These are phyloP conservation scores for Bombus sylvicola DNA, from an alignment of 1,140 invertebrate genomes.

Conservation along the genomic window DNA sequence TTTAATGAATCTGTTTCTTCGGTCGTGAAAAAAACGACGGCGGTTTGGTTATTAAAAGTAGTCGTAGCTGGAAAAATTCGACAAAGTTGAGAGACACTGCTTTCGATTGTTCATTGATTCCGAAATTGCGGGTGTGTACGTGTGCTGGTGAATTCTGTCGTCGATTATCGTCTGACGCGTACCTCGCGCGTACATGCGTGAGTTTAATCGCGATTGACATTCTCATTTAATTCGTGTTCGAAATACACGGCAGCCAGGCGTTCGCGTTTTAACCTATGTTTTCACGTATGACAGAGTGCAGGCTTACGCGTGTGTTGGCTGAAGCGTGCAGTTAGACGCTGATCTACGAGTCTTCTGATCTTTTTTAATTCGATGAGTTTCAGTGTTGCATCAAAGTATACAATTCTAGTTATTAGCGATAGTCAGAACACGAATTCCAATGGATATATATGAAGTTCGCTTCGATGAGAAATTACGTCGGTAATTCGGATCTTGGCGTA, in stretches of 20 bases:
- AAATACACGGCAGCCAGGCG: not conserved
- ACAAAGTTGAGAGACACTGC: not conserved
- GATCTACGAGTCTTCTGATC: not conserved
- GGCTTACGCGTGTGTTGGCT: not conserved
- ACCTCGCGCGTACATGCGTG: not conserved
- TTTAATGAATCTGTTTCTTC: too few species aligned
- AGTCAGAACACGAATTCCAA: not conserved
- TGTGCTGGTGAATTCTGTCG: not conserved
- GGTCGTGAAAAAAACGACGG: too few species aligned
- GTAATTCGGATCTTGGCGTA: too few species aligned
- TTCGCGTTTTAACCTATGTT: not conserved
- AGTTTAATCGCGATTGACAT: constrained; percentile 19
- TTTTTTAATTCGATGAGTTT: not conserved
- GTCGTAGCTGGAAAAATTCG: not conserved
- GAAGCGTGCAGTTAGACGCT: too few species aligned
- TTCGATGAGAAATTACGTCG: too few species aligned
- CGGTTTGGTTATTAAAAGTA: too few species aligned
- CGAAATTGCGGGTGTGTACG: not conserved
- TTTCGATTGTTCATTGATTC: not conserved
- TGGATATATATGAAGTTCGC: too few species aligned
- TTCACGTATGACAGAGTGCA: not conserved
- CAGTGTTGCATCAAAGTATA: too few species aligned
- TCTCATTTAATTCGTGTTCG: constrained; percentile 13
- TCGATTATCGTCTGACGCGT: not conserved
- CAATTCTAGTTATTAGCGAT: not conserved